Base-by-base conservation (phyloP, 1,140 invertebrate species). In the Drosophila ambigua region DNA sequence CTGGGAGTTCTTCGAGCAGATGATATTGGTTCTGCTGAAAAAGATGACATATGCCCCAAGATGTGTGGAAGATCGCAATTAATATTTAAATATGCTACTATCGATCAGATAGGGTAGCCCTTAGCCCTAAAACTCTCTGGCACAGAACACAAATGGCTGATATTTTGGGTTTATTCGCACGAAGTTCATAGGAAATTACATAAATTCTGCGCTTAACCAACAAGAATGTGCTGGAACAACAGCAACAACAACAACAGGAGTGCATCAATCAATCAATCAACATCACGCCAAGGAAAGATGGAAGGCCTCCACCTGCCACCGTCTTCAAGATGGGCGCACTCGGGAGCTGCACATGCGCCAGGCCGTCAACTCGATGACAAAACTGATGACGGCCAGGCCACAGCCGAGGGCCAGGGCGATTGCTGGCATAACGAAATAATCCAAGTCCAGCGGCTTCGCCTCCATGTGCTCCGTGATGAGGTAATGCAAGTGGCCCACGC, bases 381-480 rank as follows among this genome's bases (percentile, higher is more conserved):
- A 88, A 48, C 65, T 72, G 16, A 82, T 5, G 6, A 82, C 8
- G 5, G 82, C 82, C 65, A 87, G 39, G 16, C 43, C 54, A 49
- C 68, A 79, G 44, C 83, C 83, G 3, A 82, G 41, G 28, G 15
- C 66, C 51, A 87, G 48, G 15, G 83, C 62, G 62, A 87, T 88
- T 43, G 82, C 60, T 20, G 82, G 83, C 82, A 87, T 87, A 24
- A 87, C 75, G 67, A 87, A 87, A 88, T 87, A 87, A 88, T 87
- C 82, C 62, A 88, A 49, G 2, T 52, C 61, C 67, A 87, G 41
- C 1, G 83, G 61, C 39, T 60, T 44, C 1, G 67, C 66, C 66
- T 69, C 82, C 41, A 65, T 46, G 51, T 82, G 69, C 50, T 87
- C 82, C 24, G 78, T 82, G 66, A 66, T 13, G 6, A 82, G 78